These are phyloP conservation scores for Xenotilapia longispinis DNA, from an alignment of 2,113 vertebrate genomes.

Conservation along the genomic window DNA sequence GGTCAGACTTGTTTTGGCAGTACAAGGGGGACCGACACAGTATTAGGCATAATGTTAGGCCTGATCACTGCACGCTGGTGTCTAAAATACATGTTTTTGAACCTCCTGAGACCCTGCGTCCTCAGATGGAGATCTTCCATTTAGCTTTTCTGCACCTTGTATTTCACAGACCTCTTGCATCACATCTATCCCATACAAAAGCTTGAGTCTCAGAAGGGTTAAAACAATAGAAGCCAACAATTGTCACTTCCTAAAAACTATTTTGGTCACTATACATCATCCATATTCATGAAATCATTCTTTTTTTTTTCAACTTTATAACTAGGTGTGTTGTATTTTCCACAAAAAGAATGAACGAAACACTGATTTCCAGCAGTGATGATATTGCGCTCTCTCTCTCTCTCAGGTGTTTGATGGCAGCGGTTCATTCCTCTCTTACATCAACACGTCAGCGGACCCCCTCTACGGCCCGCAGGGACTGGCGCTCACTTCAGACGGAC, in stretches of 20 bases:
- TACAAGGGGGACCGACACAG: neutral
- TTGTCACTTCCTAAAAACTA: neutral
- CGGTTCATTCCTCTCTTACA: constrained; percentile 95
- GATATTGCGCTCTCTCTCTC: neutral
- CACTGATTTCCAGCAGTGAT: neutral
- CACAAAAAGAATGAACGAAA: neutral
- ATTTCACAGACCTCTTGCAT: neutral
- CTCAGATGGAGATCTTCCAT: neutral
- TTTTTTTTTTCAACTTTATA: neutral
- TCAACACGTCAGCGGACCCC: constrained; percentile 96
- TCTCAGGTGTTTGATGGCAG: constrained; percentile 94
- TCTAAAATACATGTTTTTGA: neutral
- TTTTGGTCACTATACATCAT: neutral
- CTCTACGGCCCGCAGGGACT: constrained; percentile 96
- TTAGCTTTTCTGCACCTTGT: neutral
- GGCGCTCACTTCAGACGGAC: constrained; percentile 91
- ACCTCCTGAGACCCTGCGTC: neutral
- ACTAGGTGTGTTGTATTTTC: neutral
- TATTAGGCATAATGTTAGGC: neutral
- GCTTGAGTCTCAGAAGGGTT: neutral
- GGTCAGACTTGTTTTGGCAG: neutral
- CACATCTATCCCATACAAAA: neutral
- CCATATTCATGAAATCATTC: neutral
- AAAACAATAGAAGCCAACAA: neutral
- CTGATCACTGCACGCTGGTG: neutral